These are phyloP conservation scores for Phenacoccus solenopsis DNA, from an alignment of 1,140 invertebrate genomes.

Conservation along the genomic window DNA sequence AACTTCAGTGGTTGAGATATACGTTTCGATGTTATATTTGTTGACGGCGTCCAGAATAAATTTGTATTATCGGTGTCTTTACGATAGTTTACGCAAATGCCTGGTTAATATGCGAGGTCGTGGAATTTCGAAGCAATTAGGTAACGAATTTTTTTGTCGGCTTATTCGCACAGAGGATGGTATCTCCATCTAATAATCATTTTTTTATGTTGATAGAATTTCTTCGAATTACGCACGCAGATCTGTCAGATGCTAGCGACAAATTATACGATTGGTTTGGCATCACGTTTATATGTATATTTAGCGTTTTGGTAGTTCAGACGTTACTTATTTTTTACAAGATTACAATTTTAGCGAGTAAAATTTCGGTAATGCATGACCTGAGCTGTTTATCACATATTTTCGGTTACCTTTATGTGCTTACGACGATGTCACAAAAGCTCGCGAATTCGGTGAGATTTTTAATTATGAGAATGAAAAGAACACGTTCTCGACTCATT, in stretches of 20 bases:
- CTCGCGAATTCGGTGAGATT: not conserved
- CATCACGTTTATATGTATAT: not conserved
- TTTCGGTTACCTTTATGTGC: not conserved
- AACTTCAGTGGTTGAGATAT: not conserved
- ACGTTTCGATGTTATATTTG: not conserved
- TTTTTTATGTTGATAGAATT: not conserved
- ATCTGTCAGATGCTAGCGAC: not conserved
- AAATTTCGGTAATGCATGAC: not conserved
- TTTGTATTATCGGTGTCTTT: not conserved
- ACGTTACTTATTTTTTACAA: not conserved
- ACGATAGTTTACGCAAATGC: not conserved
- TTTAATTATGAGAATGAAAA: not conserved
- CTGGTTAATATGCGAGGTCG: not conserved
- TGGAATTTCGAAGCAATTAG: not conserved
- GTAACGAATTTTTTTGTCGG: no score
- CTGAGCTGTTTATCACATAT: not conserved
- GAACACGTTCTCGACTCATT: not conserved
- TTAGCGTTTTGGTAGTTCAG: not conserved
- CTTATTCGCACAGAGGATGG: no score
- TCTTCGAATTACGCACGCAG: not conserved
- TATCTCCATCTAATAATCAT: no score
- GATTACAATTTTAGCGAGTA: not conserved
- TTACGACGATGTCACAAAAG: not conserved
- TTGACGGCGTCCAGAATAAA: not conserved
- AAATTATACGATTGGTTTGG: not conserved